Conservation (phyloP, 2,113 vertebrate species). For the Mixornis gularis region DNA sequence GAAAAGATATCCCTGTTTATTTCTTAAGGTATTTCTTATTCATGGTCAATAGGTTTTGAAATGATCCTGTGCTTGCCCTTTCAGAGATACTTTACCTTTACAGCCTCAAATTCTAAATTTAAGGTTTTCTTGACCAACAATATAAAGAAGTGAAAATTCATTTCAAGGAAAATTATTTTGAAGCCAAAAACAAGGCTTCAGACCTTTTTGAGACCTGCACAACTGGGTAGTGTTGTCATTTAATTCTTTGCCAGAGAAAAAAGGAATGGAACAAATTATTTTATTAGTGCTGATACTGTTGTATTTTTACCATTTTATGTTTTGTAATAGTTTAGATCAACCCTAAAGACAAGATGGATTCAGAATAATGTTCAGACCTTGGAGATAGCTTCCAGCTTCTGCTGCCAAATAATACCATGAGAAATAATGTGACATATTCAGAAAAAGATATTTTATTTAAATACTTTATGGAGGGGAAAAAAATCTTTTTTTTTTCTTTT, state of each 20-base stretch:
- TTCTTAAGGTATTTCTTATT: background rate
- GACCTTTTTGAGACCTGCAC: background rate
- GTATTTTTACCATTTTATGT: background rate
- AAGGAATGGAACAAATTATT: background rate
- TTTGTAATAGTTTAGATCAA: background rate
- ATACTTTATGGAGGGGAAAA: background rate
- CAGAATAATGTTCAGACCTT: background rate
- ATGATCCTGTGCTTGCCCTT: background rate
- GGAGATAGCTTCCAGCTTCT: background rate
- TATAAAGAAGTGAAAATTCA: background rate
- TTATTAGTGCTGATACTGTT: background rate
- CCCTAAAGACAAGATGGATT: background rate
- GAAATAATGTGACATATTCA: background rate
- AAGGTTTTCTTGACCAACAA: background rate
- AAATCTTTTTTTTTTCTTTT: background rate
- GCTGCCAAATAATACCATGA: background rate
- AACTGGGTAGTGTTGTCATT: background rate
- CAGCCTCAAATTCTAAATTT: background rate
- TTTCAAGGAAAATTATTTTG: background rate
- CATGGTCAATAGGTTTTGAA: background rate
- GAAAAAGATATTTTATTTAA: background rate
- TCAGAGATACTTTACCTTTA: background rate
- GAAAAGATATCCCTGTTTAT: background rate
- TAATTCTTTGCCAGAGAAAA: background rate
- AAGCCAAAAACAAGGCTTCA: background rate